Evolutionary conservation across 2,113 vertebrate species (phyloP), one percentile per base, ranked within the genome.

Genomic region (Rana temporaria): DNA sequence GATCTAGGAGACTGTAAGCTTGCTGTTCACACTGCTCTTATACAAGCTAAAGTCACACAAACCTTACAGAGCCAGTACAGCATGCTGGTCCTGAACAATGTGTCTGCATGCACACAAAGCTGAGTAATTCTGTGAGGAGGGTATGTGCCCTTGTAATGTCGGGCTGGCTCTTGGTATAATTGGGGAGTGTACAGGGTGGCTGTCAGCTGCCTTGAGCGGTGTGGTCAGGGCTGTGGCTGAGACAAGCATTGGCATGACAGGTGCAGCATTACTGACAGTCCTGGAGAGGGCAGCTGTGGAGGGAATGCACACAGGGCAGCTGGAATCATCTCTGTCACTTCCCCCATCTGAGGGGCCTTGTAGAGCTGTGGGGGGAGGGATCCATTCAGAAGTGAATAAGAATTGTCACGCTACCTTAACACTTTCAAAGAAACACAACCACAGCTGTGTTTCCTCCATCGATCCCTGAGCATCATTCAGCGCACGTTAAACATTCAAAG

Each of bases 191-290:
- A 34, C 38, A 30, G 20, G 18, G 59, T 19, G 15, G 24, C 7
- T 59, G 80, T 22, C 71, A 82, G 70, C 80, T 82, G 70, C 62
- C 20, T 56, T 22, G n/a, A n/a, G 6, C 22, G 56, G 48, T 7
- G 18, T 73, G 67, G 70, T 19, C 19, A 56, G 80, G 70, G 70
- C 60, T 57, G 62, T 56, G 80, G 70, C 69, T 63, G 19, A 57
- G 60, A 75, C 80, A 66, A 59, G 26, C 70, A 67, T 8, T 56
- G 48, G 30, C 16, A 7, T 65, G 24, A 75, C 80, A 82, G 80
- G 80, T 82, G 80, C 80, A 19, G 52, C 80, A 82, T 82, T 57
- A 16, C 80, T 74, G 70, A 57, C 80, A 67, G 80, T 82, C 52
- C 62, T 66, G 7, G 48, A n/a, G 57, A 26, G 52, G 72, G 70